A percentile compares a stretch with the other conserved stretches of the same genome.
Evolutionary conservation across 2,888 invertebrate species (phyloP).

Genomic region (Parthenolecanium corni): DNA sequence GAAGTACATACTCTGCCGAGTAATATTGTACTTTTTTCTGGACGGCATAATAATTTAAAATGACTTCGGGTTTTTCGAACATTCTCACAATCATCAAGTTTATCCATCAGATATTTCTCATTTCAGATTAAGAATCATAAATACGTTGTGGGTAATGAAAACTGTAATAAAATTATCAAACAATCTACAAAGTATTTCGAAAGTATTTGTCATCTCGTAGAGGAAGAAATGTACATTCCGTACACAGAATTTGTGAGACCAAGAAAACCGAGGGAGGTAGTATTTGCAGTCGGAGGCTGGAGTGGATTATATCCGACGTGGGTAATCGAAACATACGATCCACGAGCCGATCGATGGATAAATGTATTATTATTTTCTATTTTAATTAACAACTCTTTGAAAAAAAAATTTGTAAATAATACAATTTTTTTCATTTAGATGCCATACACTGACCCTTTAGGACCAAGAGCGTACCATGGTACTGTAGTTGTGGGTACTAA

Average conservation of each 20-base stretch:
- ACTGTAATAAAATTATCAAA: conserved; percentile 9
- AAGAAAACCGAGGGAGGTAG: conserved; percentile 74
- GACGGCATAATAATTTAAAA: no score
- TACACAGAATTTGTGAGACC: conserved; percentile 46
- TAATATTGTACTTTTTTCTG: no score
- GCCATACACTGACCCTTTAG: conserved; percentile 39
- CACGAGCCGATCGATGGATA: conserved; percentile 80
- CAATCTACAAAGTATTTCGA: conserved; percentile 16
- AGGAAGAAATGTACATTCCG: conserved; percentile 20
- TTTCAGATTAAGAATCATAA: conserved; percentile 18
- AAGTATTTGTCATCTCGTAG: conserved; percentile 18
- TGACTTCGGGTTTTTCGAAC: no score
- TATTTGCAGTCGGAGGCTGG: conserved; percentile 77
- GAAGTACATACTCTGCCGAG: no score
- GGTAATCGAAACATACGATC: conserved; percentile 79
- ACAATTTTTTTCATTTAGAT: background rate
- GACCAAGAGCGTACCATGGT: conserved; percentile 76
- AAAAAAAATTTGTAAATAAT: background rate
- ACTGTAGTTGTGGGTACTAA: conserved; percentile 72
- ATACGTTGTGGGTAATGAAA: conserved; percentile 11
- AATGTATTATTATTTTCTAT: conserved; percentile 2
- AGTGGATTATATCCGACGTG: conserved; percentile 59
- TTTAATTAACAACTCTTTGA: no score
- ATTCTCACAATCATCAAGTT: no score
- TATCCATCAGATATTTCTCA: no score